phyloP scores from a whole-genome alignment of 1,140 invertebrate species.

The Chironomus tepperi region DNA sequence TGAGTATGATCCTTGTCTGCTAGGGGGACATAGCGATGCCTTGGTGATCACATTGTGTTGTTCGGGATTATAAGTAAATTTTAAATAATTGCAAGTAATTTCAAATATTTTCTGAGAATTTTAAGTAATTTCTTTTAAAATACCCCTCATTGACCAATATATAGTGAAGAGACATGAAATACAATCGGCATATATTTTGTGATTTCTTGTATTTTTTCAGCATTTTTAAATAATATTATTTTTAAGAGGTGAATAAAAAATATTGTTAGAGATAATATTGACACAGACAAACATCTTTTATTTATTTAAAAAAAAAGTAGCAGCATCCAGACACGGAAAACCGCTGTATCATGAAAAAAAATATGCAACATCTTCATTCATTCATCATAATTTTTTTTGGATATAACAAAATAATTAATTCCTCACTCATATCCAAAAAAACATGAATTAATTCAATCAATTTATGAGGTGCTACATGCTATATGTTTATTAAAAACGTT shows the following conservation, averaged over 20 bases:
- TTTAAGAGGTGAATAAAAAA: constrained; percentile 11
- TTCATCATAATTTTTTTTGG: neutral
- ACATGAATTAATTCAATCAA: neutral
- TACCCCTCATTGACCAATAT: no score
- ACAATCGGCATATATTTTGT: no score
- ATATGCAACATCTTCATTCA: neutral
- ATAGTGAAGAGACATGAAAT: no score
- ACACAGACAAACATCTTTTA: neutral
- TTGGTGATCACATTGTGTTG: no score
- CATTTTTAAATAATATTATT: neutral
- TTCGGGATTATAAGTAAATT: no score
- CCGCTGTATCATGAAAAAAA: neutral
- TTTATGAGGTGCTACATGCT: neutral
- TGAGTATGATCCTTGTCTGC: no score
- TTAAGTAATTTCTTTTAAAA: no score
- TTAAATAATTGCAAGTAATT: no score
- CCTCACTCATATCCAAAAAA: neutral
- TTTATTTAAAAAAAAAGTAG: neutral
- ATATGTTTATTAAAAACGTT: neutral
- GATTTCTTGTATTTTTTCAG: no score
- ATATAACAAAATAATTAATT: neutral
- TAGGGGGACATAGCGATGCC: no score
- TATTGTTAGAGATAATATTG: constrained; percentile 17
- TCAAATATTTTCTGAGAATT: no score
- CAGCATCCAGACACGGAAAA: neutral